Conservation (phyloP, 2,888 invertebrate genomes). For the Eremobia ochroleuca region DNA sequence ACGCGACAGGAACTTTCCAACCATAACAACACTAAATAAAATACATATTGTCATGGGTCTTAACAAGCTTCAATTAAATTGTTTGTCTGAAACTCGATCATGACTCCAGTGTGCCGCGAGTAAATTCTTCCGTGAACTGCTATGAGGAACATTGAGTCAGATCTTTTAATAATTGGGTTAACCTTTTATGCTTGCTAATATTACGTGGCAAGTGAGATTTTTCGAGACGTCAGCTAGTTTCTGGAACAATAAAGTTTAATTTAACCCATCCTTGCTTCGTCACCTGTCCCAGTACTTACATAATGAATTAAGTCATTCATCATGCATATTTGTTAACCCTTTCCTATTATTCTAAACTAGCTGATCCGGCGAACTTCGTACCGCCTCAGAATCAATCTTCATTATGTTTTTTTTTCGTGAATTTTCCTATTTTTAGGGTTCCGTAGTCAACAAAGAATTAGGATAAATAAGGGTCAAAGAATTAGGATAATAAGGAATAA, state of each 20-base stretch:
- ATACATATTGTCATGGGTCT: slow-evolving; percentile 11
- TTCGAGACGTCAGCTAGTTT: slow-evolving; percentile 56
- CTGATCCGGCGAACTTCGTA: too few species aligned
- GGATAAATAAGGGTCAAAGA: too few species aligned
- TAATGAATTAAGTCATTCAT: slow-evolving; percentile 24
- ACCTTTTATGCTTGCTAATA: slow-evolving; percentile 64
- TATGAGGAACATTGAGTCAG: slow-evolving; percentile 80
- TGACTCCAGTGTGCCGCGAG: slow-evolving; percentile 53
- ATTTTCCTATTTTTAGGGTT: too few species aligned
- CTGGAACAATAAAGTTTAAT: slow-evolving; percentile 56
- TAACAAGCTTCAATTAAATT: slow-evolving; percentile 63
- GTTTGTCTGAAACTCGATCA: slow-evolving; percentile 76
- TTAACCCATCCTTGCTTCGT: slow-evolving; percentile 47
- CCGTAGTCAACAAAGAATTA: too few species aligned
- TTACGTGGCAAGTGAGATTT: slow-evolving; percentile 60
- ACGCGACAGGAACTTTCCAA: slow-evolving; percentile 34
- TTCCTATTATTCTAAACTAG: not conserved
- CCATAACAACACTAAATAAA: slow-evolving; percentile 12
- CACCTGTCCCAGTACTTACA: slow-evolving; percentile 21
- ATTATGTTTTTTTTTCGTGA: too few species aligned
- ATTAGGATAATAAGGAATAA: too few species aligned
- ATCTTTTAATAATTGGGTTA: slow-evolving; percentile 78
- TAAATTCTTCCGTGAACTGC: slow-evolving; percentile 83
- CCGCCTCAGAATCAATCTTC: too few species aligned
- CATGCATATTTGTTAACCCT: slow-evolving; percentile 1